Conservation (phyloP, 2,113 vertebrate genomes). For the Tetrax tetrax region DNA sequence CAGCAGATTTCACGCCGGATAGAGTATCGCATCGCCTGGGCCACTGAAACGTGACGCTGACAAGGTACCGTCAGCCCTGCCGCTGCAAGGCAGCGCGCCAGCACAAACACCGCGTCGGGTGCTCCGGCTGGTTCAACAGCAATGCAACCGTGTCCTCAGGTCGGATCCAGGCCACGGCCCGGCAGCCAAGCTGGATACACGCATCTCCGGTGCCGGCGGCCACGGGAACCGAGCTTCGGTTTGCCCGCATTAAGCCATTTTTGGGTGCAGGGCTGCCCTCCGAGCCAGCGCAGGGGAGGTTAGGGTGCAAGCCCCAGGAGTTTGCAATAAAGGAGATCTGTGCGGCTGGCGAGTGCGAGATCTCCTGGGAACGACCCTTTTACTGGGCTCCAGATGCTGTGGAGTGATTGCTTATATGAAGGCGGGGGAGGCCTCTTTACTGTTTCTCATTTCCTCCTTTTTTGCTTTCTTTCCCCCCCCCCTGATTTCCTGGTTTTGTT, state of each 20-base stretch:
- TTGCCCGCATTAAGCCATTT: neutral
- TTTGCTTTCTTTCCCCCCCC: neutral
- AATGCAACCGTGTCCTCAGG: neutral
- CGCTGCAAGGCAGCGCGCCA: neutral
- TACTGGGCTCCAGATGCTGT: constrained; percentile 61
- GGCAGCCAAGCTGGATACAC: rapidly evolving
- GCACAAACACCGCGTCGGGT: neutral
- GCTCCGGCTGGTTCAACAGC: neutral
- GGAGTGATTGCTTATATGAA: constrained; percentile 64
- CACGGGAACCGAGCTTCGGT: rapidly evolving
- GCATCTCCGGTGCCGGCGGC: neutral
- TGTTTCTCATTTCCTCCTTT: constrained; percentile 69
- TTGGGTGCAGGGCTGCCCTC: neutral
- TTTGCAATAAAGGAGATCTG: constrained; percentile 35
- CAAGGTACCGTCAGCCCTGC: neutral
- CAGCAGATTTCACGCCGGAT: neutral
- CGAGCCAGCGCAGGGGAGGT: neutral
- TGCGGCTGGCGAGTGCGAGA: constrained; percentile 1
- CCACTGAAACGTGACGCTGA: rapidly evolving
- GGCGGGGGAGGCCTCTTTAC: constrained; percentile 53
- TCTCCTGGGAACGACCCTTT: constrained; percentile 50
- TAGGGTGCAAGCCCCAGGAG: neutral
- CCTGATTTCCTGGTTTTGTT: constrained; percentile 70
- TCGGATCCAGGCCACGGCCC: neutral
- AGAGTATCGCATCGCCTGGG: neutral